These are phyloP conservation scores for Lagorchestes hirsutus DNA, from an alignment of 2,797 vertebrate species.

Conservation along the genomic window DNA sequence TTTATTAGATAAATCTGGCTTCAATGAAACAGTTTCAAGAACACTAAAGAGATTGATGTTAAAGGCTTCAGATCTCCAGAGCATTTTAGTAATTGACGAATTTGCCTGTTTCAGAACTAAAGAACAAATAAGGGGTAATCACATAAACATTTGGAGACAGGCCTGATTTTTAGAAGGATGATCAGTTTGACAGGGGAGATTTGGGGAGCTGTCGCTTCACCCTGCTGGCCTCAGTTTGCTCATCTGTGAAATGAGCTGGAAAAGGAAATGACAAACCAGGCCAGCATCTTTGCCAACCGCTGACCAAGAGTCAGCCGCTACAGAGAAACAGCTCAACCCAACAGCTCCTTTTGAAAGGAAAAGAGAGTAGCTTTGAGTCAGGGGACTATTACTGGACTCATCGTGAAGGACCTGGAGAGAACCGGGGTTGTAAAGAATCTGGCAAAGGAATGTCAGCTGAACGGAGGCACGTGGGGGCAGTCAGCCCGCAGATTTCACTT, in stretches of 20 bases:
- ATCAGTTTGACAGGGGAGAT: not conserved
- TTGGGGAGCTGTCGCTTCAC: not conserved
- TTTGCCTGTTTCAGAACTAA: not conserved
- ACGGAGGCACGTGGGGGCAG: not conserved
- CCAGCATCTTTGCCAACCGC: not conserved
- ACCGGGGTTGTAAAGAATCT: not conserved
- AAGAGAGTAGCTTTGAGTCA: not conserved
- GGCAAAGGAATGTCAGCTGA: no score
- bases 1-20: not conserved
- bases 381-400: not conserved
- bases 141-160: not conserved
- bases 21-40: not conserved
- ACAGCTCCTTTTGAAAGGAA: not conserved
- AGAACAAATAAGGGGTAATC: not conserved
- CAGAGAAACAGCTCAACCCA: not conserved
- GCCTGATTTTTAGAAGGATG: not conserved
- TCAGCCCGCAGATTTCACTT: not conserved
- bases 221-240: not conserved
- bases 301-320: not conserved
- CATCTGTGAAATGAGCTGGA: not conserved
- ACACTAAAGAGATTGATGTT: not conserved
- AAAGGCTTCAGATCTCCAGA: not conserved
- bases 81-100: not conserved
- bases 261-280: not conserved
- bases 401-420: not conserved